Evolutionary conservation across 2,797 vertebrate species (phyloP), one percentile per base, ranked within the genome.

Genomic region (Xenops minutus): DNA sequence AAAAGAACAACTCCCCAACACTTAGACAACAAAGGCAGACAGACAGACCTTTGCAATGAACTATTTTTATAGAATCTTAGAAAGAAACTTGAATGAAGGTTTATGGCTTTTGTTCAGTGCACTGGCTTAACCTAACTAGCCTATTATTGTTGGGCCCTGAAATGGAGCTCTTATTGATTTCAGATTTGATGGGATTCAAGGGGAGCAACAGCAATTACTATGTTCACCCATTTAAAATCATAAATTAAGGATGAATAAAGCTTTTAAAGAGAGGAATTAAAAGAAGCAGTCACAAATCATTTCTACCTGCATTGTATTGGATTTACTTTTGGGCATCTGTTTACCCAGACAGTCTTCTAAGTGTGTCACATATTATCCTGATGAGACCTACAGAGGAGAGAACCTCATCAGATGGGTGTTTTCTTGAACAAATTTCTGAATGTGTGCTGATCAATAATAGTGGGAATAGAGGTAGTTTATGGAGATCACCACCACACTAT

Each of bases 211-310:
- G 61, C 93, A 94, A 76, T 95, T 95, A 95, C 69, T 77, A 27
- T 76, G 78, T 89, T 96, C 82, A 81, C 84, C 77, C 76, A 88
- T 95, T 96, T 95, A 82, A 95, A 93, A 96, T 80, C 51, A 85
- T 95, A 94, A 95, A 96, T 93, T 96, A 96, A 91, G 74, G 79
- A 44, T 81, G 56, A 94, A 93, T 95, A 91, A 92, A 80, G 64
- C 68, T 96, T 91, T 92, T 79, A 88, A 89, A 94, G 55, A 52
- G 89, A 74, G 30, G 44, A 91, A 93, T 95, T 95, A 85, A 84
- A 96, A 95, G 71, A 85, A 88, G 34, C 4, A 1, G 54, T 54
- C 51, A 41, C 82, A 95, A 92, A 92, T 94, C 5, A 71, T 85
- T 96, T 81, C 75, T 93, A 37, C n/a, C 13, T 89, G 4, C 48